Evolutionary conservation across 2,888 invertebrate genomes (phyloP).

Genomic region (Girardia tigrina): DNA sequence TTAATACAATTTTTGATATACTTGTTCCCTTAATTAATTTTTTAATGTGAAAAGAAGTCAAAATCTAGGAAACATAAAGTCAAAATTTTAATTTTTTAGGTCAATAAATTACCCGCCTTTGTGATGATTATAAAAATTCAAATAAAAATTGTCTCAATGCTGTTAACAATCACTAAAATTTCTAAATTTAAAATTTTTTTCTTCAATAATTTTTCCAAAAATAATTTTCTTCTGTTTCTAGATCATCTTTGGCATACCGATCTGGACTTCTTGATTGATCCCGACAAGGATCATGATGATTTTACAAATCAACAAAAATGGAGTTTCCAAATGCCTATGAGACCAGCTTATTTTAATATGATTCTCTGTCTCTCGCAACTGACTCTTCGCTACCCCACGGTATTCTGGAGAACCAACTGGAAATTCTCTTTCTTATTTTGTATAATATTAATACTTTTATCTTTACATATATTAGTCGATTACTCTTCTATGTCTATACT

Average conservation of each 20-base stretch:
- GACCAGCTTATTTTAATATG: constrained; percentile 11
- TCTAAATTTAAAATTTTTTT: too few relatives aligned
- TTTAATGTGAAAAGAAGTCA: too few relatives aligned
- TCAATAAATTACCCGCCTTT: too few relatives aligned
- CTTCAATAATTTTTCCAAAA: too few relatives aligned
- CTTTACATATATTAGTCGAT: background rate
- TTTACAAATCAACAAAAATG: background rate
- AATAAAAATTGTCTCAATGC: too few relatives aligned
- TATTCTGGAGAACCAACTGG: background rate
- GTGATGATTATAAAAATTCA: too few relatives aligned
- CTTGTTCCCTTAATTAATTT: too few relatives aligned
- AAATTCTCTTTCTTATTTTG: constrained; percentile 8
- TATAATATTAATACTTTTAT: constrained; percentile 1
- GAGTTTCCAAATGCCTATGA: background rate
- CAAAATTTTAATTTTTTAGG: too few relatives aligned
- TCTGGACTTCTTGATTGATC: background rate
- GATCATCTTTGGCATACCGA: background rate
- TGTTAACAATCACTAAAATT: too few relatives aligned
- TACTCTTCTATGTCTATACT: background rate
- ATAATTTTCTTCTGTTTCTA: too few relatives aligned
- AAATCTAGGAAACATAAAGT: too few relatives aligned
- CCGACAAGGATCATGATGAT: background rate
- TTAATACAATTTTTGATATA: too few relatives aligned
- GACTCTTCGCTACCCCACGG: background rate
- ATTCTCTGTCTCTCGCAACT: background rate